phyloP scores from a whole-genome alignment of 2,797 vertebrate genomes.

The Etheostoma perlongum region DNA sequence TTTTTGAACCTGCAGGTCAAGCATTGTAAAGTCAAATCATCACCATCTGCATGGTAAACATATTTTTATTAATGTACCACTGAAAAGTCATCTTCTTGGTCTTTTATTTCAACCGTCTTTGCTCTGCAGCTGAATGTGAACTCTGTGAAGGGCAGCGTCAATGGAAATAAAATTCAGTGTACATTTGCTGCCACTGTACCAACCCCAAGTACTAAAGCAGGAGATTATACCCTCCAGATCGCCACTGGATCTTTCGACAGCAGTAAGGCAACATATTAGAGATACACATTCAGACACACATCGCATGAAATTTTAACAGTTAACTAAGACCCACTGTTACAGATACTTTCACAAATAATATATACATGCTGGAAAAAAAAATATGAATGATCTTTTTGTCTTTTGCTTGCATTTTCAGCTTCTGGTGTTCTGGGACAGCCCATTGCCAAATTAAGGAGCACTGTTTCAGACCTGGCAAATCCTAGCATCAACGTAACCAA shows the following conservation, averaged over 20 bases:
- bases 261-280: constrained; percentile 39
- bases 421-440: fast-evolving
- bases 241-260: not conserved
- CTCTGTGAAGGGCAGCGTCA: constrained; percentile 32
- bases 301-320: not conserved
- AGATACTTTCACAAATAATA: not conserved
- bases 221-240: fast-evolving
- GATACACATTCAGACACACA: not conserved
- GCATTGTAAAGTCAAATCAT: not conserved
- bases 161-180: constrained; percentile 34
- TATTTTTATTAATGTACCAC: not conserved
- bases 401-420: constrained; percentile 33
- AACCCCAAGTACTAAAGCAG: fast-evolving
- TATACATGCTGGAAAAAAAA: not conserved
- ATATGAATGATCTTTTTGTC: not conserved
- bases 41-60: not conserved
- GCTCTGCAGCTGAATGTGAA: constrained; percentile 37
- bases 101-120: not conserved
- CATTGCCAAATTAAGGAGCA: fast-evolving
- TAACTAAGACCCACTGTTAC: not conserved
- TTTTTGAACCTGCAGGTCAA: not conserved
- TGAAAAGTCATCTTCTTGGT: not conserved
- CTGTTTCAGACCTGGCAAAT: not conserved
- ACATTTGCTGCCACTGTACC: constrained; percentile 50
- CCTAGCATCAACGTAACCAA: not conserved